phyloP scores from a whole-genome alignment of 2,797 vertebrate species.

The Chaunax sp. region DNA sequence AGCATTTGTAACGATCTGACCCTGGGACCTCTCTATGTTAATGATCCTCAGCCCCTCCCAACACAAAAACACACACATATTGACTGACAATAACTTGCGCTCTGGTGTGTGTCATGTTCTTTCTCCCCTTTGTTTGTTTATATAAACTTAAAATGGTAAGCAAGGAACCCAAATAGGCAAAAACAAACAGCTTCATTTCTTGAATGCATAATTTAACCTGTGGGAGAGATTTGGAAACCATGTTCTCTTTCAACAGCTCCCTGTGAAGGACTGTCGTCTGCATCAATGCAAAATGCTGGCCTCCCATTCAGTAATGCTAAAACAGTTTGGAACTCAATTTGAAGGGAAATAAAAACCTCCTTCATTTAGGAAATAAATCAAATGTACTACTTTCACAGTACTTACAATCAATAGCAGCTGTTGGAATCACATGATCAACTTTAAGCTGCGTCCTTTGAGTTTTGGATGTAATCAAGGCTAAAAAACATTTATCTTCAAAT shows the following conservation, averaged over 20 bases:
- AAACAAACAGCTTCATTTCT: constrained; percentile 15
- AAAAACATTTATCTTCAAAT: background rate
- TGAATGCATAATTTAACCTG: constrained; percentile 16
- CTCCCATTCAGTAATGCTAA: background rate
- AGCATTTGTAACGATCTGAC: constrained; percentile 80
- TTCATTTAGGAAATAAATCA: background rate
- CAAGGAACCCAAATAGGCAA: background rate
- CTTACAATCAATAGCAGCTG: background rate
- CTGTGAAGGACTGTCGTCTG: background rate
- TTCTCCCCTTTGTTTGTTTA: constrained; percentile 33
- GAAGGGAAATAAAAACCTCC: background rate
- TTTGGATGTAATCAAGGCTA: constrained; percentile 8
- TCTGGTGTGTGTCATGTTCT: constrained; percentile 10
- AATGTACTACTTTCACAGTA: too few relatives aligned
- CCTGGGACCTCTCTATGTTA: constrained; percentile 71
- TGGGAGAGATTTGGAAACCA: constrained; percentile 11
- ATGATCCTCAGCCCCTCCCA: constrained; percentile 69
- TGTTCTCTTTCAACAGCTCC: background rate
- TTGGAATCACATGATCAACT: background rate
- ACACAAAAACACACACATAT: constrained; percentile 45
- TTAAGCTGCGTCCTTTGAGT: background rate
- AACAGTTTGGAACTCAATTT: background rate
- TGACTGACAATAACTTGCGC: constrained; percentile 58
- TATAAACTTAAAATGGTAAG: constrained; percentile 7
- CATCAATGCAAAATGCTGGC: constrained; percentile 15